Percentiles rank a stretch among this genome's conserved stretches.
Conservation (phyloP, 1,140 invertebrate genomes). For the Venturia canescens region DNA sequence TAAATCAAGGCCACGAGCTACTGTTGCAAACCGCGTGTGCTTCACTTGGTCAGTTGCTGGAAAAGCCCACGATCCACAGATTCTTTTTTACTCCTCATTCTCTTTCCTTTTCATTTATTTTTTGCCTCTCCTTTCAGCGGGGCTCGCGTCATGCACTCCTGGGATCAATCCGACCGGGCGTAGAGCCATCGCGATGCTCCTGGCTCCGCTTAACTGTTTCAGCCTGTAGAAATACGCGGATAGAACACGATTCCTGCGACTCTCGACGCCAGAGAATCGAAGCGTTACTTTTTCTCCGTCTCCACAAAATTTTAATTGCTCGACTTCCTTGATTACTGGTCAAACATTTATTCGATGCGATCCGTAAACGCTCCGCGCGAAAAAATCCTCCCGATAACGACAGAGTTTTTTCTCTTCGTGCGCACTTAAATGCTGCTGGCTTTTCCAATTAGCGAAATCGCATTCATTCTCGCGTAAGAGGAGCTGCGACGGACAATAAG, state of each 20-base stretch:
- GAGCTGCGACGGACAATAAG: too few relatives aligned
- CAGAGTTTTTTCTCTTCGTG: too few relatives aligned
- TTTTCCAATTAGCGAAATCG: too few relatives aligned
- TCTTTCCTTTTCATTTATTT: not conserved
- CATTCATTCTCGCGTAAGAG: too few relatives aligned
- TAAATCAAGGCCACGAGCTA: constrained; percentile 71
- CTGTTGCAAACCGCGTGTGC: constrained; percentile 26
- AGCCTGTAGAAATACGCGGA: not conserved
- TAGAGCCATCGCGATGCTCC: not conserved
- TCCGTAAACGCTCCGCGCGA: not conserved
- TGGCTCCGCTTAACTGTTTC: not conserved
- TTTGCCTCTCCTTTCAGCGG: not conserved
- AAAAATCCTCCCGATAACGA: not conserved
- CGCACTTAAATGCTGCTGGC: too few relatives aligned
- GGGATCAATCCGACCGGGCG: not conserved
- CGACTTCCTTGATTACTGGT: not conserved
- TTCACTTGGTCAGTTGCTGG: constrained; percentile 38
- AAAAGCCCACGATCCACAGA: constrained; percentile 17
- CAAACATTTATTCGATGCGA: not conserved
- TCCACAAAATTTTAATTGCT: not conserved
- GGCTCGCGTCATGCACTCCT: constrained; percentile 5
- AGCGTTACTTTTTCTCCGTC: not conserved
- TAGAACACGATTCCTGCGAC: not conserved
- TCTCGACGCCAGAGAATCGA: not conserved
- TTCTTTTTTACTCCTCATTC: constrained; percentile 10